Base-by-base conservation (phyloP, 2,797 vertebrate genomes). In the Xiphorhynchus erythropygius region DNA sequence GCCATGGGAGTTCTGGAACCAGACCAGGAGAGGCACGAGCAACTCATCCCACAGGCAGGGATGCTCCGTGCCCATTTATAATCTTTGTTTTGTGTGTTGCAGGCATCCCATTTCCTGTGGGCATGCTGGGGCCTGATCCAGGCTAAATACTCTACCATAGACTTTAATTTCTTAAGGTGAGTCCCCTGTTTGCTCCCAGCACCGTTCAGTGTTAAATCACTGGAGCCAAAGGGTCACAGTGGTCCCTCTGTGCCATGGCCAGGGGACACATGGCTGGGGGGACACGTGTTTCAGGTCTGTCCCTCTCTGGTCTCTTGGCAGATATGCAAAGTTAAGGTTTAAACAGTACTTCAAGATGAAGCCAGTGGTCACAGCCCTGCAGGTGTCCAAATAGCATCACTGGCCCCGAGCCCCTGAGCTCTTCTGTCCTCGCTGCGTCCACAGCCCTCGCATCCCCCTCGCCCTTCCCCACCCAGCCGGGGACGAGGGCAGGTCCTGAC, bases 21-120 rank as follows among this genome's bases (percentile, higher is more conserved):
- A 0, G 3, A 57, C 63, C 81, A 49, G 56, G 87, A 70, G 42
- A 37, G 68, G n/a, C 27, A 0, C 0, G 9, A 49, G 24, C 2
- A 1, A 4, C n/a, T 22, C 24, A 2, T 46, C 46, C 74, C 1
- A 0, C 0, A 1, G 60, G 46, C 56, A 74, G 30, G 30, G 50
- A 19, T 21, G 50, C 55, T 64, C 32, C 0, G 0, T 42, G 24
- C 49, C 27, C 0, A 0, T 33, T 15, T 41, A 42, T 84, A n/a
- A 87, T 21, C 50, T 55, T 59, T 18, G 46, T 3, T 60, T 42
- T 85, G 86, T 84, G 55, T 86, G 16, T 67, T 84, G 65, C 95
- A 99, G 99, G 99, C 99, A 3, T 99, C 99, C 62, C 99, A 99
- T 97, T 99, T 99, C 97, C 98, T 99, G 86, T 99, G 99, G 99